Conservation (phyloP, 92 coral and sea anemone genomes). For the Epizoanthus scotinus region DNA sequence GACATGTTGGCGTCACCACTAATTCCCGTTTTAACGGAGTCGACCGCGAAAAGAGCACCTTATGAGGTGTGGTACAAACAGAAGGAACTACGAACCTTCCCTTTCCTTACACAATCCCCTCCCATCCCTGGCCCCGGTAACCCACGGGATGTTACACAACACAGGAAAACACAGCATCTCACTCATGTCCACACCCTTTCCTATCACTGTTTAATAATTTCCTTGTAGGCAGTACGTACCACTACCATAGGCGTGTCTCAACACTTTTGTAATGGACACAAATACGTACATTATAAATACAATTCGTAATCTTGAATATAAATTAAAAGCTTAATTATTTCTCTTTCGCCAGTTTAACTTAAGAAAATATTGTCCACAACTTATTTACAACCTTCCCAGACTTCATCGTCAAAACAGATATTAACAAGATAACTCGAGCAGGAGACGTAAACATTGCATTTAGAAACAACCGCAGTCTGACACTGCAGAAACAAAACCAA, state of each 20-base stretch:
- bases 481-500: not conserved
- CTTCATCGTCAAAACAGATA: not conserved
- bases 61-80: not conserved
- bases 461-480: not conserved
- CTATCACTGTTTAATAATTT: not conserved
- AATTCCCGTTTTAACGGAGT: not conserved
- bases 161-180: not conserved
- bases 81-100: conserved; percentile 2
- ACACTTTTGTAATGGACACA: not conserved
- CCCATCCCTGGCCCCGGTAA: not conserved
- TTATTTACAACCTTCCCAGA: not conserved
- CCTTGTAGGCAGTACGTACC: conserved; percentile 15
- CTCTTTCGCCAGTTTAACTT: not conserved
- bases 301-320: conserved; percentile 16
- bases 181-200: not conserved
- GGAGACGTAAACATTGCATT: no score
- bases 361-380: conserved; percentile 33
- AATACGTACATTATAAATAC: conserved; percentile 26
- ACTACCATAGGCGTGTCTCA: not conserved
- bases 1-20: conserved; percentile 31
- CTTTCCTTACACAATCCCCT: not conserved
- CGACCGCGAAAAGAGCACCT: not conserved
- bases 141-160: not conserved
- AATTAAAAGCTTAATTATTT: conserved; percentile 34
- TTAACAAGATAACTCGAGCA: not conserved